Evolutionary conservation across 2,113 vertebrate genomes (phyloP).

Genomic region (Oreotrochilus melanogaster): DNA sequence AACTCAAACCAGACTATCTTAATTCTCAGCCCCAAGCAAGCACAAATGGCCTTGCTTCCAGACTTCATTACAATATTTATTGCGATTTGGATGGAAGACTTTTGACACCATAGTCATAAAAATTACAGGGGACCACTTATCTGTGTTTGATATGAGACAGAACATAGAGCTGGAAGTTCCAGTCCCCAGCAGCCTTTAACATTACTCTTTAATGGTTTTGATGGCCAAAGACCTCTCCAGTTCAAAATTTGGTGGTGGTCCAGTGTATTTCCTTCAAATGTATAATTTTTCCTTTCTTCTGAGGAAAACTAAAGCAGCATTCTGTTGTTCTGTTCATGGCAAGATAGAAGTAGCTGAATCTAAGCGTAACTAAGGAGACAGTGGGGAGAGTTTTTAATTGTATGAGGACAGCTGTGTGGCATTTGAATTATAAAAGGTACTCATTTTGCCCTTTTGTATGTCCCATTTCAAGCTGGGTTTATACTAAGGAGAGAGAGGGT

Average conservation of each 20-base stretch:
- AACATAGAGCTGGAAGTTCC: constrained; percentile 75
- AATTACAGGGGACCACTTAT: constrained; percentile 87
- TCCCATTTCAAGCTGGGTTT: neutral
- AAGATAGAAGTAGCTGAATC: neutral
- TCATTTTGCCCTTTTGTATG: neutral
- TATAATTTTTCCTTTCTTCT: neutral
- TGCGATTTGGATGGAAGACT: constrained; percentile 90
- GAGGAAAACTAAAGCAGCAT: neutral
- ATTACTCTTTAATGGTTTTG: constrained; percentile 71
- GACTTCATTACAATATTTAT: constrained; percentile 95
- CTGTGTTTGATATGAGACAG: constrained; percentile 80
- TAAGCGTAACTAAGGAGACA: neutral
- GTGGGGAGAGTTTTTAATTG: neutral
- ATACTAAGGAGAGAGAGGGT: neutral
- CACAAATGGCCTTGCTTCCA: constrained; percentile 90
- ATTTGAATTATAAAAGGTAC: neutral
- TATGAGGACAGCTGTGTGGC: neutral
- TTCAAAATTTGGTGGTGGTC: constrained; percentile 61
- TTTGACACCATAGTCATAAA: constrained; percentile 94
- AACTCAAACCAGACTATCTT: constrained; percentile 97
- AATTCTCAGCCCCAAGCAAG: constrained; percentile 92
- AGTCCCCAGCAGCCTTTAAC: constrained; percentile 61
- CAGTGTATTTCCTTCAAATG: constrained; percentile 27
- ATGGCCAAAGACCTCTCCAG: constrained; percentile 39
- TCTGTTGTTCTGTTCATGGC: neutral